phyloP scores from a whole-genome alignment of 2,888 invertebrate genomes.

The Bombylius major region DNA sequence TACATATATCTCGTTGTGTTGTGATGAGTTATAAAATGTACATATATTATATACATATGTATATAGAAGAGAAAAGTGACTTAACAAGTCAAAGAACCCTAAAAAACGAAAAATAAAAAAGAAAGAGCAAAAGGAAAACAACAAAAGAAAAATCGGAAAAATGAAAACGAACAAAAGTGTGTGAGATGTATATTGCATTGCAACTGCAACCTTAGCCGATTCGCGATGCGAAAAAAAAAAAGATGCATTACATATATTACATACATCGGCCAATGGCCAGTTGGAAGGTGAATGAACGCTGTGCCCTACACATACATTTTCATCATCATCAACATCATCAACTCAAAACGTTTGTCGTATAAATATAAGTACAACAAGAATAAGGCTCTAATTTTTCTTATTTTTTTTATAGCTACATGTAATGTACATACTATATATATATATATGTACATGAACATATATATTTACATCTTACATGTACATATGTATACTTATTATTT shows the following conservation, averaged over 20 bases:
- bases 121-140: constrained; percentile 8
- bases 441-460: not conserved
- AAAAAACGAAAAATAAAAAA: not conserved
- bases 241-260: constrained; percentile 3
- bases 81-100: constrained; percentile 8
- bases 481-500: not conserved
- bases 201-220: not conserved
- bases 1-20: not conserved
- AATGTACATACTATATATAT: too few species aligned
- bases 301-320: constrained; percentile 20
- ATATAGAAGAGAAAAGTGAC: constrained; percentile 6
- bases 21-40: too few species aligned
- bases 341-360: too few species aligned
- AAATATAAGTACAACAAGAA: too few species aligned
- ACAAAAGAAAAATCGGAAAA: constrained; percentile 8
- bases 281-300: constrained; percentile 23
- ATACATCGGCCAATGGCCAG: constrained; percentile 24
- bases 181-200: not conserved
- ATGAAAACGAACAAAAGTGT: constrained; percentile 10
- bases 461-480: not conserved
- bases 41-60: not conserved
- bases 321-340: not conserved
- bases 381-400: not conserved
- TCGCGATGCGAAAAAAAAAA: not conserved
- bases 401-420: not conserved